Evolutionary conservation across 2,888 invertebrate species (phyloP).

Genomic region (Cenopis cana): DNA sequence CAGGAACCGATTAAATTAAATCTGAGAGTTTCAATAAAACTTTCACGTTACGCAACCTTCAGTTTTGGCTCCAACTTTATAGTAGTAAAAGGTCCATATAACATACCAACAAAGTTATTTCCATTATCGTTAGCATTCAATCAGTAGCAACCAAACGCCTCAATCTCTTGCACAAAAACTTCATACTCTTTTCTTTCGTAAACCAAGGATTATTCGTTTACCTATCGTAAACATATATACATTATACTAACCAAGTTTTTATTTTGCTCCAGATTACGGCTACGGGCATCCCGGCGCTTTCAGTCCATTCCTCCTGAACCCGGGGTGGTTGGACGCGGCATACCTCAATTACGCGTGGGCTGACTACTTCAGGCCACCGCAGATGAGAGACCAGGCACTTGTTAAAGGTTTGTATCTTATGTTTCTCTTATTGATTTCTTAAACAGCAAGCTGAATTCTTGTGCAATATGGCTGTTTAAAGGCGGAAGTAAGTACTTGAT

Average conservation of each 20-base stretch:
- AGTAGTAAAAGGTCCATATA: neutral
- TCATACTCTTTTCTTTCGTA: neutral
- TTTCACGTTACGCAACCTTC: neutral
- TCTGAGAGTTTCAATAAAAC: neutral
- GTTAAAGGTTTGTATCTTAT: constrained; percentile 83
- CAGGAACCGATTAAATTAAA: neutral
- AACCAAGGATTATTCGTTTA: neutral
- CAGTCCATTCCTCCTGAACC: constrained; percentile 91
- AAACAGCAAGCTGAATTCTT: neutral
- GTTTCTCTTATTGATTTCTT: neutral
- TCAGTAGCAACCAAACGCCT: neutral
- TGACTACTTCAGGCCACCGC: constrained; percentile 88
- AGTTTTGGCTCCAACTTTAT: neutral
- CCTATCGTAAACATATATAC: neutral
- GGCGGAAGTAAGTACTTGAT: neutral
- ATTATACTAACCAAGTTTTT: constrained; percentile 46
- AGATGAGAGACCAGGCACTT: constrained; percentile 76
- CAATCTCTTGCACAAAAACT: constrained; percentile 2
- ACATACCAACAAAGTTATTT: neutral
- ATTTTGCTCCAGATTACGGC: constrained; percentile 88
- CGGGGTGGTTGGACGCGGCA: constrained; percentile 94
- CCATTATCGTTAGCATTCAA: neutral
- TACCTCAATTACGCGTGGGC: constrained; percentile 91
- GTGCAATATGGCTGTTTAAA: neutral
- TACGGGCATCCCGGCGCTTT: constrained; percentile 92